Percentiles rank a stretch among this genome's conserved stretches.
Evolutionary conservation across 1,140 invertebrate genomes (phyloP).

Genomic region (Polyergus mexicanus): DNA sequence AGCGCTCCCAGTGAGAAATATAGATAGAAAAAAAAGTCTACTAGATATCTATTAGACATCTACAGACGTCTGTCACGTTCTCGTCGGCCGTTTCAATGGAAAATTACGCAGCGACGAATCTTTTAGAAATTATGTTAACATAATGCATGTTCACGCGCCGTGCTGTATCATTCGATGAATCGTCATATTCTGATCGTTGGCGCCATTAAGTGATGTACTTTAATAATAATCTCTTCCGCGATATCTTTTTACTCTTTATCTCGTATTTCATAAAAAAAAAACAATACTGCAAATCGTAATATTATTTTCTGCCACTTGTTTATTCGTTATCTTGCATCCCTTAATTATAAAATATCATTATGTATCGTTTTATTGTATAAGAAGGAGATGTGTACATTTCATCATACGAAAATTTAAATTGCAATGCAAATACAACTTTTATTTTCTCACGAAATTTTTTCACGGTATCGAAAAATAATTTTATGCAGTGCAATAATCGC

Average conservation of each 20-base stretch:
- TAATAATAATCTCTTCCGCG: slow-evolving; percentile 6
- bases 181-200: slow-evolving; percentile 13
- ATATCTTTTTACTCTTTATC: slow-evolving; percentile 48
- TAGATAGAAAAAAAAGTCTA: too few species aligned
- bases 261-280: neutral
- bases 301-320: slow-evolving; percentile 14
- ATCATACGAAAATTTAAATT: neutral
- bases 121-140: slow-evolving; percentile 30
- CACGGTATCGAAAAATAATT: neutral
- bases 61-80: neutral
- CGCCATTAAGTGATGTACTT: neutral
- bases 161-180: slow-evolving; percentile 18
- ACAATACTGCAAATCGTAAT: neutral
- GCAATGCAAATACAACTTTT: neutral
- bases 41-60: too few species aligned
- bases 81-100: neutral
- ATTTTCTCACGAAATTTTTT: neutral
- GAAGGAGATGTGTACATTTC: neutral
- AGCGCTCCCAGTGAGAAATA: neutral
- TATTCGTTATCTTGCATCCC: neutral
- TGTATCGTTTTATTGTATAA: neutral
- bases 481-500: neutral
- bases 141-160: neutral
- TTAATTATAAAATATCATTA: neutral
- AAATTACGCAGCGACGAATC: neutral